phyloP scores from a whole-genome alignment of 2,888 invertebrate genomes.

The Lymantria monacha region DNA sequence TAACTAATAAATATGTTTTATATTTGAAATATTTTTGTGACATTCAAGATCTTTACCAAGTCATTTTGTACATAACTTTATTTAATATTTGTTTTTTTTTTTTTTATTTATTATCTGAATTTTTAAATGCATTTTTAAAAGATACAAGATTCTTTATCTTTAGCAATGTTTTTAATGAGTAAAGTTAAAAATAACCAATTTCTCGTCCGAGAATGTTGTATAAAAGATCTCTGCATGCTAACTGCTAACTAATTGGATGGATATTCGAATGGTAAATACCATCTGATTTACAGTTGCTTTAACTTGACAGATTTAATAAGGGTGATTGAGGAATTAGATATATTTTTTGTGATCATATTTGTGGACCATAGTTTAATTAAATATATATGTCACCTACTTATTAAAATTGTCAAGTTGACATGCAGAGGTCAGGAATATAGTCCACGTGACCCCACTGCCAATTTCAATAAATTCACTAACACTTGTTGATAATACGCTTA shows the following conservation, averaged over 20 bases:
- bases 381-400: background rate
- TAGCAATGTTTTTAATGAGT: too few species aligned
- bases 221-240: slow-evolving; percentile 6
- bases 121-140: too few species aligned
- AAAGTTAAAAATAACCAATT: background rate
- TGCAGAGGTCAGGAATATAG: slow-evolving; percentile 1
- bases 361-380: background rate
- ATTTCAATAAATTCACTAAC: background rate
- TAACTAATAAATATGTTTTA: too few species aligned
- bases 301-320: slow-evolving; percentile 1
- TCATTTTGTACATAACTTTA: too few species aligned
- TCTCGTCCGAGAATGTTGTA: slow-evolving; percentile 21
- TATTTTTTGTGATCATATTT: background rate
- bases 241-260: slow-evolving; percentile 2
- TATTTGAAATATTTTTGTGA: too few species aligned
- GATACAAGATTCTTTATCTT: too few species aligned
- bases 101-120: too few species aligned
- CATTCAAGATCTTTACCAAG: too few species aligned
- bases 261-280: background rate
- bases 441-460: background rate
- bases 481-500: background rate
- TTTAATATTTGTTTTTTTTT: too few species aligned
- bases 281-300: slow-evolving; percentile 1
- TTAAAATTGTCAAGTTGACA: slow-evolving; percentile 1
- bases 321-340: background rate